These are phyloP conservation scores for Barnardius zonarius DNA, from an alignment of 2,113 vertebrate genomes.

Conservation along the genomic window DNA sequence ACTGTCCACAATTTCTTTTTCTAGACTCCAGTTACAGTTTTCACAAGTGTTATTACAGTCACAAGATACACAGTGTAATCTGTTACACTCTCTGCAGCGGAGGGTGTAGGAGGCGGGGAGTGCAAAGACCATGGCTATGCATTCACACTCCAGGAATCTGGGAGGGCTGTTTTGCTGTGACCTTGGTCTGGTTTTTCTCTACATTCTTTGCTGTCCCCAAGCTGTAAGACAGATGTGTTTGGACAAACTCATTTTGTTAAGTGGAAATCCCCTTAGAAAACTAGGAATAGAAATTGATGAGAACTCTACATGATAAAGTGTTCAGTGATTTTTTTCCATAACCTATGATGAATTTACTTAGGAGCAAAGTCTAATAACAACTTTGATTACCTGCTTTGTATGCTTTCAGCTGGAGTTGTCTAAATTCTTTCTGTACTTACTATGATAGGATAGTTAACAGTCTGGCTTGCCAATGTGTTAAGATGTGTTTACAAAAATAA, in stretches of 20 bases:
- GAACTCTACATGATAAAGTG: not conserved
- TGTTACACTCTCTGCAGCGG: rapidly evolving
- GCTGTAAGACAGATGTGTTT: not conserved
- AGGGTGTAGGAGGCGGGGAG: not conserved
- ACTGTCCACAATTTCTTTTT: not conserved
- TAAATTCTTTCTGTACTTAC: not conserved
- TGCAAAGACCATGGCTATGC: not conserved
- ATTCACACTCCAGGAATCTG: not conserved
- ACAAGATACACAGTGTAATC: not conserved
- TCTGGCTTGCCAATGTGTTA: not conserved
- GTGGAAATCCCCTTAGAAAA: not conserved
- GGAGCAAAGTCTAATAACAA: not conserved
- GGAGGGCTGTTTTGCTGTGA: not conserved
- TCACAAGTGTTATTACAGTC: not conserved
- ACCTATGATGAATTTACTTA: not conserved
- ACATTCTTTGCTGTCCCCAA: not conserved
- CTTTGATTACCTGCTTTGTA: slow-evolving; percentile 15
- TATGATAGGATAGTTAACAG: not conserved
- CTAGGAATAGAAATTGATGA: not conserved
- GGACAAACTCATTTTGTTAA: slow-evolving; percentile 28
- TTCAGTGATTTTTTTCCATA: not conserved
- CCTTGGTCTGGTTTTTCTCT: slow-evolving; percentile 19
- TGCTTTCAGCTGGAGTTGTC: not conserved
- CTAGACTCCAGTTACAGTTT: not conserved
- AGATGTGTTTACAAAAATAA: not conserved